phyloP scores from a whole-genome alignment of 2,888 invertebrate genomes.

The Vesta saturnalis region DNA sequence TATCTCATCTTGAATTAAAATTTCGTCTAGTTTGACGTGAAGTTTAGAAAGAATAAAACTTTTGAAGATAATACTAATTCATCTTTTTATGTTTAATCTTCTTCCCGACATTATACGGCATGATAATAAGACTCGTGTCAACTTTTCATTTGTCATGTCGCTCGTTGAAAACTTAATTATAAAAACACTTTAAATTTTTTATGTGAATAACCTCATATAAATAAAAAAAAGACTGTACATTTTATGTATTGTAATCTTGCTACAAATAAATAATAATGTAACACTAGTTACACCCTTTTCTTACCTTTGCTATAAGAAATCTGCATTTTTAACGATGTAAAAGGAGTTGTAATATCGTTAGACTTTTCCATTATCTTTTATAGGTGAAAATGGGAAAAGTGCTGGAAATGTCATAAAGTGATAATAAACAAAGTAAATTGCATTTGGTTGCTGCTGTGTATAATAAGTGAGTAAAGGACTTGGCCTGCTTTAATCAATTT shows the following conservation, averaged over 20 bases:
- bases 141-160: slow-evolving; percentile 45
- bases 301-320: background rate
- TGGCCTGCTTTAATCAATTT: slow-evolving; percentile 2
- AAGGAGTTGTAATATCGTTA: background rate
- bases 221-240: slow-evolving; percentile 46
- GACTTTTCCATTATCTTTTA: slow-evolving; percentile 3
- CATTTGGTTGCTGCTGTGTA: slow-evolving; percentile 20
- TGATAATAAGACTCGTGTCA: slow-evolving; percentile 43
- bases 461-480: no score
- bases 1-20: slow-evolving; percentile 7
- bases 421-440: slow-evolving; percentile 15
- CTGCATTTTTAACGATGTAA: background rate
- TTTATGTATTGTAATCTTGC: slow-evolving; percentile 53
- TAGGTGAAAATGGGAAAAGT: background rate
- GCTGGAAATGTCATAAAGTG: background rate
- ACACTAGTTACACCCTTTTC: no score
- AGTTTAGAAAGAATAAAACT: slow-evolving; percentile 2
- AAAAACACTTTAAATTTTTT: slow-evolving; percentile 51
- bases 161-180: slow-evolving; percentile 52
- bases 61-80: slow-evolving; percentile 37
- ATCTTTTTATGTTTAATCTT: slow-evolving; percentile 44
- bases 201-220: slow-evolving; percentile 43
- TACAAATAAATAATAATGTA: slow-evolving; percentile 53
- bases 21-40: slow-evolving; percentile 13
- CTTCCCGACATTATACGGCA: slow-evolving; percentile 34